Evolutionary conservation across 37 sponge, comb jelly and placozoan species (phyloP), one percentile per base, ranked within the genome.

Genomic region (Axinella damicornis): DNA sequence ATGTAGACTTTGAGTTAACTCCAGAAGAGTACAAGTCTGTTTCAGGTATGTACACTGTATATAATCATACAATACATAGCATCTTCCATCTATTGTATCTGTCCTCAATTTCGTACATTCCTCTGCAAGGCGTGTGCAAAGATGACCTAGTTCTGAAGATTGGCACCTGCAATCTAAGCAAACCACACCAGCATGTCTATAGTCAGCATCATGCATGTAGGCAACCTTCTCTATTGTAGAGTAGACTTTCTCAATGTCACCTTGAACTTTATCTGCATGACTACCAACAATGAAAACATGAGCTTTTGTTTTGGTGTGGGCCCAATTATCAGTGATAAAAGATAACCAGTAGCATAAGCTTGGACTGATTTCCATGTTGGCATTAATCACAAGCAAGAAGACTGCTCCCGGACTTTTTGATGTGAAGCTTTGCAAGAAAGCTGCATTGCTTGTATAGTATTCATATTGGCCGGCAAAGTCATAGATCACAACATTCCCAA

Each of bases 381-480:
- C 55, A 38, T 81, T 68, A 20, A 81, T 71, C n/a, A 81, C 81
- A 4, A 81, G 69, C 34, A 81, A 17, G 53, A 81, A 68, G 28
- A 68, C 25, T 25, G 70, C 55, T 19, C 71, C 57, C 19, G 58
- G n/a, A n/a, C n/a, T 20, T 19, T 57, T 16, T 19, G 16, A 19
- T 19, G 19, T 57, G 18, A 57, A 16, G 19, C 16, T 57, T 19
- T 57, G 18, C 30, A 81, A 40, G 57, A 81, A 37, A 15, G 60
- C 70, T 24, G 69, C 28, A 27, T 81, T 70, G 58, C 70, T 67
- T 14, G 63, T 53, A 58, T 81, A 68, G 70, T 81, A 81, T n/a
- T 81, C 81, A 32, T 64, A 4, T 24, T 81, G 81, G 4, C 81
- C 81, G 21, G 81, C 81, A 68, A 81, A 81, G 46, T 81, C 81